phyloP scores from a whole-genome alignment of 2,797 vertebrate genomes.

The Sebastes goodei region DNA sequence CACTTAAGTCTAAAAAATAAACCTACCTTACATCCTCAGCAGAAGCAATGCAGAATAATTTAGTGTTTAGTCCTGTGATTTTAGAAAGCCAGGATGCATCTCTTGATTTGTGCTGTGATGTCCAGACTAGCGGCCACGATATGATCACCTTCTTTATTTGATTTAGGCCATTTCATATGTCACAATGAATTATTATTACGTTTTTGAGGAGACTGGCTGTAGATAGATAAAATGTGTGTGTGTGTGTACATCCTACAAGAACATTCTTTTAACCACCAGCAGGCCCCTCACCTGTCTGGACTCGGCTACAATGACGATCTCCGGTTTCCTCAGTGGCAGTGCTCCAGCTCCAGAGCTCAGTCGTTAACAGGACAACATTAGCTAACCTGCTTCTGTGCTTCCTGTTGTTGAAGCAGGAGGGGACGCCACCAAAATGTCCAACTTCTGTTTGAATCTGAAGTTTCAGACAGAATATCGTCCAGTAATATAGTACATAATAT shows the following conservation, averaged over 20 bases:
- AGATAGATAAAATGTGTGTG: too few species aligned
- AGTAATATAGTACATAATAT: not conserved
- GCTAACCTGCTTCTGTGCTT: conserved; percentile 38
- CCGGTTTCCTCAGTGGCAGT: conserved; percentile 54
- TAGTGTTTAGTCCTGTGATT: not conserved
- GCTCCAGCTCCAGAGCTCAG: conserved; percentile 33
- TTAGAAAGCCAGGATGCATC: not conserved
- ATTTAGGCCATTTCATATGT: not conserved
- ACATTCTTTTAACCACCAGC: conserved; percentile 35
- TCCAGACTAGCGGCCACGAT: not conserved
- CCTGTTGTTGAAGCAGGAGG: conserved; percentile 16
- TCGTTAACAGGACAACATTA: conserved; percentile 64
- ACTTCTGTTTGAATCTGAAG: conserved; percentile 22
- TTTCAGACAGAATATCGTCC: not conserved
- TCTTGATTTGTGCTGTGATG: not conserved
- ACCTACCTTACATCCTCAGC: not conserved
- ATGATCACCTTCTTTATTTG: not conserved
- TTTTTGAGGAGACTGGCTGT: too few species aligned
- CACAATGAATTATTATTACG: not conserved
- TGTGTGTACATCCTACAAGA: too few species aligned
- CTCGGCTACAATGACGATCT: conserved; percentile 47
- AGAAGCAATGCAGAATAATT: not conserved
- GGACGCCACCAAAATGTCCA: conserved; percentile 29
- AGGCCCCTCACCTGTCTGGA: conserved; percentile 70
- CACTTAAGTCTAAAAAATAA: not conserved